Conservation (phyloP, 2,797 vertebrate species). For the Trachops cirrhosus region DNA sequence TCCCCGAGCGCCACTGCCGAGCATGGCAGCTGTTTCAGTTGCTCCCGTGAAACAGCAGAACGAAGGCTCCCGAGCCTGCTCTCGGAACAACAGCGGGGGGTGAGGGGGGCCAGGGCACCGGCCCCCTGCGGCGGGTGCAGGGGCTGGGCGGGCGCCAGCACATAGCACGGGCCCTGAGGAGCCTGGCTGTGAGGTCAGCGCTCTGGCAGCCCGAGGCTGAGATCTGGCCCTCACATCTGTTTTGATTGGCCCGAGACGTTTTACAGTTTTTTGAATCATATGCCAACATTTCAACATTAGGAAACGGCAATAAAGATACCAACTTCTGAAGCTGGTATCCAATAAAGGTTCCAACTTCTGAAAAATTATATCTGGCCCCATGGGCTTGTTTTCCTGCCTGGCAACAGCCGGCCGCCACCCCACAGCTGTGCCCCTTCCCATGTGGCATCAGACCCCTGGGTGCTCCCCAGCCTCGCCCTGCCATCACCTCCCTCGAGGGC, state of each 20-base stretch:
- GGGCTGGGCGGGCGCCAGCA: not conserved
- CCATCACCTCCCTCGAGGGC: accelerated
- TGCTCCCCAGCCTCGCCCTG: accelerated
- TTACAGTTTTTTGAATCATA: not conserved
- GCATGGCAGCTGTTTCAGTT: not conserved
- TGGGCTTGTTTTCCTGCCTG: not conserved
- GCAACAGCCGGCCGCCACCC: not conserved
- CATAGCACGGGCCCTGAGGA: not conserved
- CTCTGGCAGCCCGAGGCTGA: not conserved
- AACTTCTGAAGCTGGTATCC: too few relatives aligned
- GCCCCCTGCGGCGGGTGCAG: accelerated
- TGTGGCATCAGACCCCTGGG: accelerated
- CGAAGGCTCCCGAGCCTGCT: not conserved
- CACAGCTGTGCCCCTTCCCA: not conserved
- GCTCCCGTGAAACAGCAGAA: not conserved
- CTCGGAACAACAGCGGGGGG: not conserved
- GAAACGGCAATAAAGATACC: conserved; percentile 21
- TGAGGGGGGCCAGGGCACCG: accelerated
- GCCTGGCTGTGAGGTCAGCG: conserved; percentile 8
- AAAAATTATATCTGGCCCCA: not conserved
- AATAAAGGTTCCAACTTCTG: not conserved
- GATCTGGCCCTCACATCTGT: conserved; percentile 42
- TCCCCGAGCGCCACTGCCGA: not conserved
- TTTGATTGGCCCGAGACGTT: conserved; percentile 19
- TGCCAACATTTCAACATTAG: conserved; percentile 44